phyloP scores from a whole-genome alignment of 2,113 vertebrate species.

The Hippocampus guttulatus region DNA sequence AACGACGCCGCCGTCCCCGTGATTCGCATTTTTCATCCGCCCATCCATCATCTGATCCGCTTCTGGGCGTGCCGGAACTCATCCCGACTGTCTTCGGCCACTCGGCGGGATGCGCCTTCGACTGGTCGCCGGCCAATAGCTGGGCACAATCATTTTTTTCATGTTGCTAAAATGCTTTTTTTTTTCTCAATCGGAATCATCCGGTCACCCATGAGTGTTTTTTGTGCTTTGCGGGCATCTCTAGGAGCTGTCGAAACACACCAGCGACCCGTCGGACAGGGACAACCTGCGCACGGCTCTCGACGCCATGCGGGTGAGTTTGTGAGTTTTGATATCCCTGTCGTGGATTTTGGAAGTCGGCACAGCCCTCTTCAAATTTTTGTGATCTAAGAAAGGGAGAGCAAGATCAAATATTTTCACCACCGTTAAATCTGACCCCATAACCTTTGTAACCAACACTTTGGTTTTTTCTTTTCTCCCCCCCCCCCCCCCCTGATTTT shows the following conservation, averaged over 20 bases:
- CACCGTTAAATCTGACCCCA: background rate
- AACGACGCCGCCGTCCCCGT: too few species aligned
- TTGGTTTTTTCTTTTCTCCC: too few species aligned
- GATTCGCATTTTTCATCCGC: too few species aligned
- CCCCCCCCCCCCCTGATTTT: too few species aligned
- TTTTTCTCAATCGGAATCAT: too few species aligned
- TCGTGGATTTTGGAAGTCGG: background rate
- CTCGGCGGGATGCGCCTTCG: too few species aligned
- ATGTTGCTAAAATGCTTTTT: too few species aligned
- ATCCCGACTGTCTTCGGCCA: too few species aligned
- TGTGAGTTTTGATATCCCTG: background rate
- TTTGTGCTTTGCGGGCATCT: conserved; percentile 7
- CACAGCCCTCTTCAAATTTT: background rate
- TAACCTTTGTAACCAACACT: background rate
- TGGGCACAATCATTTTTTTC: too few species aligned
- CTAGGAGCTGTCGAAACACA: conserved; percentile 87
- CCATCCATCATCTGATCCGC: too few species aligned
- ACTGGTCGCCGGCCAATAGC: too few species aligned
- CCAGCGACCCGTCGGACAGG: conserved; percentile 74
- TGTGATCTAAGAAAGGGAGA: background rate
- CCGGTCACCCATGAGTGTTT: background rate
- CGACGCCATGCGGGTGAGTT: conserved; percentile 81
- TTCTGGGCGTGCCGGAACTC: too few species aligned
- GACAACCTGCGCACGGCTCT: conserved; percentile 80
- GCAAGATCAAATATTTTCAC: background rate